Base-by-base conservation (phyloP, 1,140 invertebrate genomes). In the Drosophila littoralis region DNA sequence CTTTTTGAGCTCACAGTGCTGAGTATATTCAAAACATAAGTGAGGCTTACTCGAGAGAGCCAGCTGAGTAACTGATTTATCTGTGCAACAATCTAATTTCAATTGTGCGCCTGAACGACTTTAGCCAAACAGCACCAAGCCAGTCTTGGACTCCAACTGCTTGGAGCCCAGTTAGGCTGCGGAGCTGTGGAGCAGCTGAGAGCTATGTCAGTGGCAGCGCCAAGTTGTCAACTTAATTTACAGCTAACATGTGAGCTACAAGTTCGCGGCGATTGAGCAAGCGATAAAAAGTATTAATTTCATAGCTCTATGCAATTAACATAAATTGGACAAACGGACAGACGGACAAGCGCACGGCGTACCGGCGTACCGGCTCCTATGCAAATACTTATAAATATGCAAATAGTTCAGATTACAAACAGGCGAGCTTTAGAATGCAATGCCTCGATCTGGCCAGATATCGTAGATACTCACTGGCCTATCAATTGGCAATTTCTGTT, bases 221-320 rank as follows among this genome's bases (percentile, higher is more conserved):
- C 81, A 70, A 89, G 84, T 89, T 89, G 84, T 89, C 84, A 89
- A 89, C 84, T 89, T 89, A 89, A 89, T 89, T 89, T 89, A 89
- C 84, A 89, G 85, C 84, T 89, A 89, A 89, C 84, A 89, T 83
- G 83, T 86, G 84, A 89, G 84, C 81, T 89, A 89, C 84, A 89
- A 89, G 84, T 89, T 89, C 84, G 80, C 83, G 55, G 84, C 75
- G 84, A 88, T 88, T 89, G 84, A 83, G 84, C 84, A 89, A 80
- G 77, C 77, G 84, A 89, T 89, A 89, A 89, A 89, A 90, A 84
- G 84, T 89, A 89, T 89, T 89, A 89, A 89, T 89, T 89, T 89
- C 80, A 89, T 90, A 84, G 84, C 78, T 70, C 79, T 38, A 72
- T 80, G 84, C 83, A 88, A 88, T 88, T 88, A 88, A 88, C 83